Evolutionary conservation across 2,888 invertebrate species (phyloP).

Genomic region (Perizoma affinitatum): DNA sequence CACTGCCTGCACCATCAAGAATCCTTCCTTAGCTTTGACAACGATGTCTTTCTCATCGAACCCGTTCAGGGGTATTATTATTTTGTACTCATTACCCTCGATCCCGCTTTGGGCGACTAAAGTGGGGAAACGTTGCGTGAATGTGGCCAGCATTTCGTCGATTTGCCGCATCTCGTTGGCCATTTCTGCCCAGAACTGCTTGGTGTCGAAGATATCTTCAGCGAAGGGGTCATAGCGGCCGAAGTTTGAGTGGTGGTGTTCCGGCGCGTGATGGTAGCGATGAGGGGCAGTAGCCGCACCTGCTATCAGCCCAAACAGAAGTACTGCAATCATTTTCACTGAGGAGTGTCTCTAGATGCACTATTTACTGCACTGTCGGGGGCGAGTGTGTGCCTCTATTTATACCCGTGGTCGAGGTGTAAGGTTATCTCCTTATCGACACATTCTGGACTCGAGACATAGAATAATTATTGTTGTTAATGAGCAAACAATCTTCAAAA

Average conservation of each 20-base stretch:
- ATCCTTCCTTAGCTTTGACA: slow-evolving; percentile 66
- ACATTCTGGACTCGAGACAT: slow-evolving; percentile 50
- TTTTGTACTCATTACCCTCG: slow-evolving; percentile 59
- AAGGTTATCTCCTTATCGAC: slow-evolving; percentile 59
- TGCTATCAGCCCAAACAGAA: slow-evolving; percentile 53
- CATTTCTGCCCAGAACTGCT: slow-evolving; percentile 60
- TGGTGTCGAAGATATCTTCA: slow-evolving; percentile 60
- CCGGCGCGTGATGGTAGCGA: slow-evolving; percentile 35
- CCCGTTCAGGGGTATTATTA: slow-evolving; percentile 56
- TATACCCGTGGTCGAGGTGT: slow-evolving; percentile 53
- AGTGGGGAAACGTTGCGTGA: slow-evolving; percentile 55
- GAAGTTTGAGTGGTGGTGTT: slow-evolving; percentile 15
- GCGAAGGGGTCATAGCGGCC: slow-evolving; percentile 35
- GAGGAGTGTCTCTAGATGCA: slow-evolving; percentile 1
- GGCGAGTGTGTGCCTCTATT: slow-evolving; percentile 27
- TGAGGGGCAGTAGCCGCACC: slow-evolving; percentile 60
- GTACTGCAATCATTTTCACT: slow-evolving; percentile 52
- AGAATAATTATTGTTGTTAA: slow-evolving; percentile 6
- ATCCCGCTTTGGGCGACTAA: slow-evolving; percentile 46
- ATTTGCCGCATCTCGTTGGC: slow-evolving; percentile 55
- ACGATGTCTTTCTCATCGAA: slow-evolving; percentile 67
- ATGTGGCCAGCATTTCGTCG: slow-evolving; percentile 54
- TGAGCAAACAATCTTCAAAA: slow-evolving; percentile 27
- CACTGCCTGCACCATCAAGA: slow-evolving; percentile 68
- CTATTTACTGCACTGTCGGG: slow-evolving; percentile 33